Percentiles rank a stretch among this genome's conserved stretches.
Evolutionary conservation across 2,797 vertebrate genomes (phyloP).

Genomic region (Loris lydekkerianus): DNA sequence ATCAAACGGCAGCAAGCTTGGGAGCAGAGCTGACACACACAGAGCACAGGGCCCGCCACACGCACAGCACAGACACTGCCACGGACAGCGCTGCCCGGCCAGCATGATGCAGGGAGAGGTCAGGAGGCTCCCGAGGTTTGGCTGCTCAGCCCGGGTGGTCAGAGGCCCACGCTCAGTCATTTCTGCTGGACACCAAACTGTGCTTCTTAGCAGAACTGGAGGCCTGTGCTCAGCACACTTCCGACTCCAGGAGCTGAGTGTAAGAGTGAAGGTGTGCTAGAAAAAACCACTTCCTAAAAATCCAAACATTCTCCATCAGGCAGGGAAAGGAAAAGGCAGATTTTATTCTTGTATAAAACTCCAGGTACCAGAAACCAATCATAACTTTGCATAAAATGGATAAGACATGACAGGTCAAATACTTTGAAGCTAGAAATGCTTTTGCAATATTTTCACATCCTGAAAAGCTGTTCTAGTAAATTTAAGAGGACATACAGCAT

Average conservation of each 20-base stretch:
- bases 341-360: neutral
- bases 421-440: neutral
- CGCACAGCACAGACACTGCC: neutral
- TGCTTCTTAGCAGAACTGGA: constrained; percentile 47
- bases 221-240: constrained; percentile 12
- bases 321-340: neutral
- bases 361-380: neutral
- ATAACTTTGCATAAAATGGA: constrained; percentile 2
- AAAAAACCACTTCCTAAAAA: neutral
- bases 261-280: neutral
- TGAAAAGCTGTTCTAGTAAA: neutral
- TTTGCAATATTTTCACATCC: neutral
- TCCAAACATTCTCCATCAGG: neutral
- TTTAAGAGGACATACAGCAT: neutral
- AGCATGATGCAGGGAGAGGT: neutral
- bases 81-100: neutral
- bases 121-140: neutral
- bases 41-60: neutral
- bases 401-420: neutral
- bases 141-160: neutral
- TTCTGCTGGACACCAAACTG: constrained; percentile 43
- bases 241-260: neutral
- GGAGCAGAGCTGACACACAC: neutral
- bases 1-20: neutral
- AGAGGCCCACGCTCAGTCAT: constrained; percentile 12